Evolutionary conservation across 2,888 invertebrate species (phyloP), one percentile per base, ranked within the genome.

Genomic region (Noctua janthina): DNA sequence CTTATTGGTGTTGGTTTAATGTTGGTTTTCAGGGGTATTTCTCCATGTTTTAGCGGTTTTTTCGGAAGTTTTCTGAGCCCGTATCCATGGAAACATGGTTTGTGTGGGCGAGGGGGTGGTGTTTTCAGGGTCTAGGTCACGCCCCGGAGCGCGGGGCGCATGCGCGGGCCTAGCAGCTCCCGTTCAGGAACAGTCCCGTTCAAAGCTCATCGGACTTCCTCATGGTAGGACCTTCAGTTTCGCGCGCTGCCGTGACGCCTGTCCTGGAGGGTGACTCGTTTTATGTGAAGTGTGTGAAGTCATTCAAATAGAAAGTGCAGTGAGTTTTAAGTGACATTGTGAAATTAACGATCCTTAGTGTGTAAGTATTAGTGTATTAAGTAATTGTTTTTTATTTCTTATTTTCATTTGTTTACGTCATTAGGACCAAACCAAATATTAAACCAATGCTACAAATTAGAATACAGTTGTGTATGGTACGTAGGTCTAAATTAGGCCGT

Each of bases 111-210:
- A 94, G 93, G 93, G 95, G 96, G 95, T 95, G 96, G 90, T 87
- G 90, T 92, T 95, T 96, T 96, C 97, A 97, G 96, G 97, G 97
- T 97, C 97, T 97, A 97, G 97, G 97, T 97, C 96, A 97, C 97
- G 97, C 97, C 97, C 96, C 92, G 91, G 92, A 73, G 87, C 76
- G 79, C 51, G 80, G 54, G 49, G 92, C 97, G 97, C 97, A 93
- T 91, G 96, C 96, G 96, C 95, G 95, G 92, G 90, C 89, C 83
- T 66, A 87, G 84, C 87, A 85, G 92, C 93, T 90, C 87, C 83
- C 91, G 87, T 91, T 91, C 89, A 92, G 93, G 93, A 93, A 94
- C 90, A 85, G 85, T 88, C 82, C 90, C 91, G 92, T 91, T 94
- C 93, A 93, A 92, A 94, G 84, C 93, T 90, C 92, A 92, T 91